These are phyloP conservation scores for Nephrotoma flavescens DNA, from an alignment of 2,888 invertebrate genomes.

Conservation along the genomic window DNA sequence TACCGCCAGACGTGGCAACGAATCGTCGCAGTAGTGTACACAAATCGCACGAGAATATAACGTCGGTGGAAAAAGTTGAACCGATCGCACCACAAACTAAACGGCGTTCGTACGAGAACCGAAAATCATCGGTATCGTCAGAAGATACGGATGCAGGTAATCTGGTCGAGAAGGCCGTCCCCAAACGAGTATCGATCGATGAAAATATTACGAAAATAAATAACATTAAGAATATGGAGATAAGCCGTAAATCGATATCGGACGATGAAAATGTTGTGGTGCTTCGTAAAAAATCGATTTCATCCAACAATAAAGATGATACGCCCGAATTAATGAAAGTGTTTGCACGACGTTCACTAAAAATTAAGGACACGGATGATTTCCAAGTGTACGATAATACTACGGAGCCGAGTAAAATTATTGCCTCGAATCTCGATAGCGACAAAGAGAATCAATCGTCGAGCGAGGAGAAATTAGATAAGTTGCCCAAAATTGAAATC, in stretches of 20 bases:
- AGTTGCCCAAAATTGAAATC: slow-evolving; percentile 24
- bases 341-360: slow-evolving; percentile 64
- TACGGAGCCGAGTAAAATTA: slow-evolving; percentile 16
- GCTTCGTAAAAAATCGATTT: slow-evolving; percentile 28
- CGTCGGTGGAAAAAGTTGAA: slow-evolving; percentile 11
- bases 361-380: slow-evolving; percentile 56
- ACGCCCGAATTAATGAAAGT: slow-evolving; percentile 72
- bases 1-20: slow-evolving; percentile 7
- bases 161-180: neutral
- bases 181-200: neutral
- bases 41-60: slow-evolving; percentile 11
- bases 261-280: slow-evolving; percentile 19
- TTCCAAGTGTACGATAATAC: slow-evolving; percentile 28
- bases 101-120: neutral
- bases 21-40: slow-evolving; percentile 1
- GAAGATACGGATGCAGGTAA: slow-evolving; percentile 5
- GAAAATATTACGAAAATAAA: slow-evolving; percentile 18
- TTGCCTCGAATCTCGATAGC: slow-evolving; percentile 43
- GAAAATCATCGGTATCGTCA: slow-evolving; percentile 9
- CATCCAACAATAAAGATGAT: slow-evolving; percentile 37
- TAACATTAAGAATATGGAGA: slow-evolving; percentile 10
- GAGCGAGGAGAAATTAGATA: slow-evolving; percentile 34
- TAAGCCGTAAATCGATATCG: slow-evolving; percentile 7
- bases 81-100: slow-evolving; percentile 14
- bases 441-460: slow-evolving; percentile 56